Conservation (phyloP, 2,113 vertebrate species). For the Notarius quadriscutis region DNA sequence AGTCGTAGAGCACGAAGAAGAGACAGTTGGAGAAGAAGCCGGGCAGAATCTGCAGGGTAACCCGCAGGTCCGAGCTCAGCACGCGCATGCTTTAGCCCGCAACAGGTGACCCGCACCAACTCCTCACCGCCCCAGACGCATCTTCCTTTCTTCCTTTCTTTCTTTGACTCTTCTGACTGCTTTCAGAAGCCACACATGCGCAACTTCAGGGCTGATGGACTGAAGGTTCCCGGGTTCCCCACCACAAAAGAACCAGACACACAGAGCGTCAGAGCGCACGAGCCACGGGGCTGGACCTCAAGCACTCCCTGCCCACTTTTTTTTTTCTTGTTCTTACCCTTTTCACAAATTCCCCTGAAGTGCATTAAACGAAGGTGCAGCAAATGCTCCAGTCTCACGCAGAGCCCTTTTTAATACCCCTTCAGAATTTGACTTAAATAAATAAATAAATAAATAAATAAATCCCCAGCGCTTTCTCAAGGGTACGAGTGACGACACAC, state of each 20-base stretch:
- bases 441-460: too few species aligned
- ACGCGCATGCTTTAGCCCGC: constrained; percentile 79
- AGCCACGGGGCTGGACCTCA: constrained; percentile 6
- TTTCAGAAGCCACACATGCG: not conserved
- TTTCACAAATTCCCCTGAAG: not conserved
- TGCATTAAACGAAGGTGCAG: not conserved
- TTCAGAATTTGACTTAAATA: not conserved
- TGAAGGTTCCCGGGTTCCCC: not conserved
- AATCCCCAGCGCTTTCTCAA: not conserved
- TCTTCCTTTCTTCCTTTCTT: not conserved
- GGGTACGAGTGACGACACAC: not conserved
- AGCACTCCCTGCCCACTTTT: constrained; percentile 28
- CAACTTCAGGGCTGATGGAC: not conserved
- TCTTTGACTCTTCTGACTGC: not conserved
- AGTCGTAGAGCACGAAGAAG: constrained; percentile 95
- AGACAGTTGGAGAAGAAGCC: constrained; percentile 98
- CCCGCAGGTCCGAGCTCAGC: constrained; percentile 89
- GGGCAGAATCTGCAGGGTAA: constrained; percentile 93
- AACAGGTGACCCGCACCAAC: constrained; percentile 38
- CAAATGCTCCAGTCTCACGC: not conserved
- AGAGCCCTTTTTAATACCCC: too few species aligned
- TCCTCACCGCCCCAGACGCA: constrained; percentile 50
- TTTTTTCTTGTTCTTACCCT: not conserved
- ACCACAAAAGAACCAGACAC: not conserved
- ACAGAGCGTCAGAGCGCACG: constrained; percentile 2